Base-by-base conservation (phyloP, 2,113 vertebrate species). In the Caranx ignobilis region DNA sequence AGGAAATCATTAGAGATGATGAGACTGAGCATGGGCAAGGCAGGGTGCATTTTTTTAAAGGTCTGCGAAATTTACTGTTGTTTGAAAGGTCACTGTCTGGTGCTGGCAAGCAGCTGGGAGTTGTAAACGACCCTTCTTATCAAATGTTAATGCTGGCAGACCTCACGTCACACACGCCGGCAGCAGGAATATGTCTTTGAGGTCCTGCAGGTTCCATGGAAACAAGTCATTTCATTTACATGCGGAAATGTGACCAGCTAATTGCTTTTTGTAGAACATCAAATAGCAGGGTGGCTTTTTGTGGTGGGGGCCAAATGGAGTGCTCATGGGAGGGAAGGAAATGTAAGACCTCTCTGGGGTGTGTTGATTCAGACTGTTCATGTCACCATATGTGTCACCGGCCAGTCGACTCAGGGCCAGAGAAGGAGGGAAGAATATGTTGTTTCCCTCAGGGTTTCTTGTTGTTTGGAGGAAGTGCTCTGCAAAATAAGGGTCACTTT, bases 121-220 rank as follows among this genome's bases (percentile, higher is more conserved):
- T 92, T 93, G 94, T 94, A 96, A 95, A 95, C 88, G 91, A 93
- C 90, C 91, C 91, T 92, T 89, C 94, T 95, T 95, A 95, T 95
- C 94, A 95, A 95, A 96, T 96, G 95, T 94, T 95, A 95, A 95
- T 95, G 94, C 93, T 92, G 92, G 91, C 91, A 93, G 92, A 86
- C 90, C 89, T 85, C 75, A 79, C 88, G 89, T 94, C 89, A 90
- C 90, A 90, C 65, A 18, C 73, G 45, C 87, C 83, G 48, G 82
- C 81, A 75, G 85, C 82, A 68, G 88, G 88, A 85, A 90, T 90
- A 88, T 87, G 92, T 91, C 93, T 94, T 94, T 93, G 91, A 94
- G 94, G 90, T 93, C 91, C 85, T 84, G 81, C 90, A 93, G 93
- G 92, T 94, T 92, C 91, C 92, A 87, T 89, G 90, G 93, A 95